Evolutionary conservation across 1,140 invertebrate species (phyloP), one percentile per base, ranked within the genome.

Genomic region (Ceratoteleas bidentatus): DNA sequence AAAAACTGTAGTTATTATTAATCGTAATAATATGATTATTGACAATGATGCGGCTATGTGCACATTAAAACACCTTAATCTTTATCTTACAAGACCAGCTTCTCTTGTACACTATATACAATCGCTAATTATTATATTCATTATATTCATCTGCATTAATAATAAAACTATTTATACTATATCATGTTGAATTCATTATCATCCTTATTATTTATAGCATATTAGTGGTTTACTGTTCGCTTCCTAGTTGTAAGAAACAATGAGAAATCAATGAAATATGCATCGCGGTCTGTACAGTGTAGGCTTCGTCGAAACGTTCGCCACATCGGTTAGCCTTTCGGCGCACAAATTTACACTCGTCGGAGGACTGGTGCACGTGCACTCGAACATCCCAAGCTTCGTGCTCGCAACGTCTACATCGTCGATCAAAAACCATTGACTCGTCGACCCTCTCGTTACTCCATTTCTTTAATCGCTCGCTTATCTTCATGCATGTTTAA

Each of bases 11-110:
- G n/a, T n/a, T n/a, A 90, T 91, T 91, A 91, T 91, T 91, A 90
- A 90, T 91, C 84, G 88, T 91, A 91, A 87, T 91, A 91, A 91
- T 91, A 91, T 90, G 89, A 90, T 91, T 90, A 91, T 90, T 91
- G 90, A 91, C 90, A 91, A 91, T 91, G 89, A 92, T 89, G 89
- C 88, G 89, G 89, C 92, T 92, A 92, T 92, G 92, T 93, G 92
- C 92, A 93, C 92, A 92, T 92, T 92, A 92, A 92, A 92, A 93
- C 91, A 92, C 89, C 90, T 91, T 92, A n/a, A 91, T 89, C 87
- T 87, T 86, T 92, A 92, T 92, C 91, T 93, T 92, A 93, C 92
- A 93, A 92, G 91, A 92, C 87, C 92, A 91, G 91, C 91, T 92
- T 92, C 86, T 90, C 90, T 92, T 92, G 86, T 91, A 92, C 90